Evolutionary conservation across 2,888 invertebrate genomes (phyloP), one percentile per base, ranked within the genome.

Genomic region (Hylaea fasciaria): DNA sequence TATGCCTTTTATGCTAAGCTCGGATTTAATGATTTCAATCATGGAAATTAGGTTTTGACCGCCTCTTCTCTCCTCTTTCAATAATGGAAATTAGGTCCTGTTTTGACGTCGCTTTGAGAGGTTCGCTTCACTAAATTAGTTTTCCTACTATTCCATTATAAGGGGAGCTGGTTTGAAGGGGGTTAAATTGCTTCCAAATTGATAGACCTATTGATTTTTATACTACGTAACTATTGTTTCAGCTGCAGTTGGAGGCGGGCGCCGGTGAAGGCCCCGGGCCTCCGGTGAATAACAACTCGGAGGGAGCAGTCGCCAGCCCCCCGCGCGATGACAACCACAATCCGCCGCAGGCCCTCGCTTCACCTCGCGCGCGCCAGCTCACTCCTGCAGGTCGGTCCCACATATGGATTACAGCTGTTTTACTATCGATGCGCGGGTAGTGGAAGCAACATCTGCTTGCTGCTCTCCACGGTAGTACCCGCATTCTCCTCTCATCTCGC

Each of bases 301-400:
- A 89, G 66, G 89, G 83, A 9, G 88, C 86, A 0, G 85, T 78
- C 48, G 87, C 87, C 50, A 87, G 83, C 60, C 83, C 90, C 22
- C 85, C 87, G 11, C 78, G 89, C 0, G 92, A 92, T 63, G 93
- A 93, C 80, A 93, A 93, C 80, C 92, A 93, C 79, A 91, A 89
- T 68, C 83, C 89, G 0, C 82, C 87, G 29, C 83, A 83, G 51
- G 74, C 83, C 9, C 77, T 89, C 0, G 76, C 77, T 2, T 77
- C 87, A 3, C 80, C 82, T 3, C 73, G 86, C 10, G 81, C 92
- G 51, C 84, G 93, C 47, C 93, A 93, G 0, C 89, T 94, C 71
- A 93, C 94, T 5, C 93, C 94, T 29, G 89, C 93, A 74, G 94
- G 94, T 94, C 73, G 77, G 80, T 37, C 10, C 56, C 14, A 50